Percentiles rank a stretch among this genome's conserved stretches.
Evolutionary conservation across 2,888 invertebrate genomes (phyloP).

Genomic region (Clostera curtula): DNA sequence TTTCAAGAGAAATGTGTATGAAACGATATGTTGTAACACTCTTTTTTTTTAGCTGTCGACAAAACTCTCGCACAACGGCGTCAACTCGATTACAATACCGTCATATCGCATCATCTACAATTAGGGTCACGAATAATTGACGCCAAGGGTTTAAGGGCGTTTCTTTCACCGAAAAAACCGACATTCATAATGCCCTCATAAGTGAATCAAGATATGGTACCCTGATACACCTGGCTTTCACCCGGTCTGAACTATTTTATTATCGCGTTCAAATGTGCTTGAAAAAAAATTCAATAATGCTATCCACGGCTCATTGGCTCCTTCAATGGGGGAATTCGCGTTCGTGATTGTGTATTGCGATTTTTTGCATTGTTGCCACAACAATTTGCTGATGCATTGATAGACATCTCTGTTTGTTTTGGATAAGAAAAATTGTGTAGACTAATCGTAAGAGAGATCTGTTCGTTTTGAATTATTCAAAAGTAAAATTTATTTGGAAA

Average conservation of each 20-base stretch:
- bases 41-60: no score
- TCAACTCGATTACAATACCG: constrained; percentile 55
- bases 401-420: constrained; percentile 26
- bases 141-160: constrained; percentile 63
- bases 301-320: constrained; percentile 56
- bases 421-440: constrained; percentile 6
- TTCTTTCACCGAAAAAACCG: constrained; percentile 48
- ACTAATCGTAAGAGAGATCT: constrained; percentile 14
- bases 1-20: no score
- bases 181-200: constrained; percentile 63
- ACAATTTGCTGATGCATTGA: constrained; percentile 25
- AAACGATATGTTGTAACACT: no score
- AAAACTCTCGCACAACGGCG: constrained; percentile 45
- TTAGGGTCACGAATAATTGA: constrained; percentile 72
- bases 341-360: constrained; percentile 30
- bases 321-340: constrained; percentile 34
- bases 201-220: constrained; percentile 69
- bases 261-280: constrained; percentile 43
- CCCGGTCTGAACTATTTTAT: constrained; percentile 41
- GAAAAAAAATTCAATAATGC: constrained; percentile 53
- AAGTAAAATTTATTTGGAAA: no score
- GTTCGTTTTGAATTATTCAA: constrained; percentile 7
- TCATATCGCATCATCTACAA: constrained; percentile 70
- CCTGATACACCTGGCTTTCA: constrained; percentile 67
- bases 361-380: constrained; percentile 34